These are phyloP conservation scores for Strigamia crassipes DNA, from an alignment of 2,888 invertebrate genomes.

Conservation along the genomic window DNA sequence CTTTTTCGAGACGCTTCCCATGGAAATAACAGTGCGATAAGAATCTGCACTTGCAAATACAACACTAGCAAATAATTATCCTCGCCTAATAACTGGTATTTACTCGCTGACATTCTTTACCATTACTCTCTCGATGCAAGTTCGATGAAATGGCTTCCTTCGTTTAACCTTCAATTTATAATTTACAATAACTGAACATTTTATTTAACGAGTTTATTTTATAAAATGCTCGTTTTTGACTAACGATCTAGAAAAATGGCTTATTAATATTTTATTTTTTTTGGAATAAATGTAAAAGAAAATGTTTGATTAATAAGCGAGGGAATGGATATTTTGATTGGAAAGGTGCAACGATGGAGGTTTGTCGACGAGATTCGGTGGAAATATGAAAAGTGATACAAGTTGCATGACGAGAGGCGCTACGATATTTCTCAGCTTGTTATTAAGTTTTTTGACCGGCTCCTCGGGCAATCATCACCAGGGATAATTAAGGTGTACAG, in stretches of 20 bases:
- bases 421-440: background rate
- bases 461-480: background rate
- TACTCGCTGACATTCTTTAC: background rate
- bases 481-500: background rate
- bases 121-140: background rate
- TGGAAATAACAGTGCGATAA: background rate
- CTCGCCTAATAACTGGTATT: background rate
- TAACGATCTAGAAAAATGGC: no score
- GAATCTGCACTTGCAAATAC: background rate
- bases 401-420: slow-evolving; percentile 3
- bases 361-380: background rate
- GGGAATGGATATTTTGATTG: background rate
- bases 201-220: no score
- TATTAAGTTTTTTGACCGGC: slow-evolving; percentile 20
- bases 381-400: slow-evolving; percentile 1
- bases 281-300: no score
- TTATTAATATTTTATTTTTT: no score
- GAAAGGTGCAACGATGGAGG: background rate
- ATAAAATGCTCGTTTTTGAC: no score
- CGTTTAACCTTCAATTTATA: no score
- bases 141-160: no score
- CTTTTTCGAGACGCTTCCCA: background rate
- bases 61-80: background rate
- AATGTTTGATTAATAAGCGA: no score
- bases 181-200: no score